Evolutionary conservation across 2,797 vertebrate genomes (phyloP).

Genomic region (Miichthys miiuy): DNA sequence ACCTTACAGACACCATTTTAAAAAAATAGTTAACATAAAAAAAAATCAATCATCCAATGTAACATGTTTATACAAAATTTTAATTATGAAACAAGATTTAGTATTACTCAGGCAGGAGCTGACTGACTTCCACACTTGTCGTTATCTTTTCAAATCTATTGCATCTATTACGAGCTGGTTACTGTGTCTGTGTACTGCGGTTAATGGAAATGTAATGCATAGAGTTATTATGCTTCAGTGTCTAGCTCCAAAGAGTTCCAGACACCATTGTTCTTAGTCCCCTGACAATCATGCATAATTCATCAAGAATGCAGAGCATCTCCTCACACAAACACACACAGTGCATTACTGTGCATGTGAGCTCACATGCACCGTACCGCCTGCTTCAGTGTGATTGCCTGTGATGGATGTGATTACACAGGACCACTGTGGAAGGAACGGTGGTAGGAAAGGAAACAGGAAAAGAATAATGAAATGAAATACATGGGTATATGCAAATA

Average conservation of each 20-base stretch:
- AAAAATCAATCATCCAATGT: neutral
- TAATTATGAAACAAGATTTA: too few relatives aligned
- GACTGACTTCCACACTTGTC: conserved; percentile 19
- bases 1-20: neutral
- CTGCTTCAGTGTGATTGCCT: conserved; percentile 26
- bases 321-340: conserved; percentile 26
- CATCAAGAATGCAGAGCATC: conserved; percentile 51
- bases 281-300: conserved; percentile 56
- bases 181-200: conserved; percentile 22
- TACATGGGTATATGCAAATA: neutral
- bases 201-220: conserved; percentile 34
- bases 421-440: conserved; percentile 18
- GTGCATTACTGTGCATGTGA: conserved; percentile 33
- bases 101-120: too few relatives aligned
- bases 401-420: conserved; percentile 69
- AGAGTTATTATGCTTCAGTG: conserved; percentile 36
- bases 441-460: conserved; percentile 28
- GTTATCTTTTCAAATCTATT: conserved; percentile 19
- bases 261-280: conserved; percentile 53
- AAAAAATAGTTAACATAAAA: neutral
- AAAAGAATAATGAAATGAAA: conserved; percentile 60
- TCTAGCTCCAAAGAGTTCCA: conserved; percentile 39
- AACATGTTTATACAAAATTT: neutral
- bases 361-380: conserved; percentile 16
- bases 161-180: conserved; percentile 36